Base-by-base conservation (phyloP, 2,888 invertebrate genomes). In the Drosophila neotestacea region DNA sequence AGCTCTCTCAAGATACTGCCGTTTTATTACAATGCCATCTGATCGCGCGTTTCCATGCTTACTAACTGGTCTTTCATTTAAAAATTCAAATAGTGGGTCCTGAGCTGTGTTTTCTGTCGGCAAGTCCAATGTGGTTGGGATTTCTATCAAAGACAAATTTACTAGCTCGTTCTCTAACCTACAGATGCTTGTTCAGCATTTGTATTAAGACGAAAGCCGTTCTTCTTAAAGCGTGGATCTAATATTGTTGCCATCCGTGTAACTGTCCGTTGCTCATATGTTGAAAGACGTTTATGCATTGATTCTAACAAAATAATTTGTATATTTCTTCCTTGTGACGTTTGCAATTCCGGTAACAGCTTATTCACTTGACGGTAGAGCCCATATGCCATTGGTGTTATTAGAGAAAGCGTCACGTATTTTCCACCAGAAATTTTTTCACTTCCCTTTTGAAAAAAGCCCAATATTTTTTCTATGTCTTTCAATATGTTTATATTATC, bases 381-480 rank as follows among this genome's bases (percentile, higher is more conserved):
- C 4, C 28, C 39, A 39, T 13, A 39, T 39, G 39, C 5, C 38
- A 52, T 39, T 1, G 52, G 52, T 28, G 39, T 51, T n/a, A 51
- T 39, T 5, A 52, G 3, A 1, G 51, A 39, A 27, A 52, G 11
- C 5, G 22, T 22, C 22, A 22, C 22, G 10, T 28, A 39, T 10
- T 38, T 52, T 13, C 27, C 50, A n/a, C 39, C 39, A 39, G 28
- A 52, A 13, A 39, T 52, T 28, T 39, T 52, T n/a, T 39, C 28
- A 3, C 52, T 52, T 9, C 13, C 28, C 13, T 39, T n/a, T n/a
- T 52, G 28, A 9, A 39, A 30, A 28, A 52, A 39, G 10, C 2
- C 11, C 38, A 52, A 52, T 52, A 39, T 28, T 39, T 52, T 52
- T n/a, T 7, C 9, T 22, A 51, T n/a, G 7, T 51, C 27, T 30